phyloP scores from a whole-genome alignment of 2,888 invertebrate species.

The Acleris sparsana region DNA sequence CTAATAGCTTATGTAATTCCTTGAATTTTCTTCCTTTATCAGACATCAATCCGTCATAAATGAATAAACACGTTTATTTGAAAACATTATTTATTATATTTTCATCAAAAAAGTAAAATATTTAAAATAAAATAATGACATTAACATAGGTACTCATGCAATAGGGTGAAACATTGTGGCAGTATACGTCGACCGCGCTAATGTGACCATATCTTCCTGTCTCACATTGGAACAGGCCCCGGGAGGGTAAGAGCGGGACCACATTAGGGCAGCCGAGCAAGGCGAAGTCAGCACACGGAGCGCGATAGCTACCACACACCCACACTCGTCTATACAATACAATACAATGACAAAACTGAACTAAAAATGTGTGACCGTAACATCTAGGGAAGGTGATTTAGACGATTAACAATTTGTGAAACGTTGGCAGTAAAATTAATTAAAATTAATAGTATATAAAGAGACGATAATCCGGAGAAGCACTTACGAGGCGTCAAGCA shows the following conservation, averaged over 20 bases:
- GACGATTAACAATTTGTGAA: slow-evolving; percentile 75
- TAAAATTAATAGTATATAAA: slow-evolving; percentile 62
- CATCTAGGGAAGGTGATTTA: slow-evolving; percentile 67
- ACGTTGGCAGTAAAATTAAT: slow-evolving; percentile 77
- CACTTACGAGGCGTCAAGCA: slow-evolving; percentile 78
- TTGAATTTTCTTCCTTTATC: neutral
- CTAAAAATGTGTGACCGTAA: slow-evolving; percentile 75
- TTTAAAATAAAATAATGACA: slow-evolving; percentile 78
- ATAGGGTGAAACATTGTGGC: slow-evolving; percentile 62
- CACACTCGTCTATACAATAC: slow-evolving; percentile 62
- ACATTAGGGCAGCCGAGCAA: slow-evolving; percentile 3
- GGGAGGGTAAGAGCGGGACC: neutral
- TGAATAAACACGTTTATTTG: slow-evolving; percentile 61
- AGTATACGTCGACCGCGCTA: slow-evolving; percentile 39
- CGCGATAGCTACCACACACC: slow-evolving; percentile 46
- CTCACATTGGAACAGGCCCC: neutral
- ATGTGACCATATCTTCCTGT: neutral
- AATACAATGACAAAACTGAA: slow-evolving; percentile 65
- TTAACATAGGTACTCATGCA: slow-evolving; percentile 79
- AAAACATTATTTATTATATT: slow-evolving; percentile 83
- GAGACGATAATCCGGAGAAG: slow-evolving; percentile 72
- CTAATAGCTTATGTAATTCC: neutral
- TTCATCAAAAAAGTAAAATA: slow-evolving; percentile 82
- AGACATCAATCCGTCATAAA: slow-evolving; percentile 15
- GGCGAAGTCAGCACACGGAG: slow-evolving; percentile 25